Evolutionary conservation across 2,113 vertebrate genomes (phyloP).

Genomic region (Cnemophilus loriae): DNA sequence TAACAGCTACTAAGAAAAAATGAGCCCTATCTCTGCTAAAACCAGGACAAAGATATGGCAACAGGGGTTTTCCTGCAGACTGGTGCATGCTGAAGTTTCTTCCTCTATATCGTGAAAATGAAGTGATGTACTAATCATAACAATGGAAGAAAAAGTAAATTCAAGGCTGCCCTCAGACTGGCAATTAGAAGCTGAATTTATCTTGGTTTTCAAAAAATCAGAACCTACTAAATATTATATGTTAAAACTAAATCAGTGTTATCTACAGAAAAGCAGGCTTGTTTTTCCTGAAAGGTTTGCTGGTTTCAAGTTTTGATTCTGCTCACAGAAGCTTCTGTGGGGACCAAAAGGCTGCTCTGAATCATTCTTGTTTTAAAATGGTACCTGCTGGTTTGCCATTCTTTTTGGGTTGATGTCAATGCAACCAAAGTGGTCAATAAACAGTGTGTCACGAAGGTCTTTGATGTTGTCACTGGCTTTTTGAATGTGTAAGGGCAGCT

Average conservation of each 20-base stretch:
- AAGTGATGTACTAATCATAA: neutral
- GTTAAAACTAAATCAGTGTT: neutral
- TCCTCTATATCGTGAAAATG: neutral
- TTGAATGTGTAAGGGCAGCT: neutral
- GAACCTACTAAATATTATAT: neutral
- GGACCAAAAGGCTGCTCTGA: neutral
- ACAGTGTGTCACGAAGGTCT: fast-evolving
- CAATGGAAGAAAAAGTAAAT: neutral
- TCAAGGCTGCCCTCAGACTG: neutral
- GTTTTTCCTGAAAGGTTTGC: neutral
- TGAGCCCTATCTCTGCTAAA: neutral
- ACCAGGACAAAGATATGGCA: neutral
- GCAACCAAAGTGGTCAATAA: neutral
- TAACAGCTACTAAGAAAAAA: neutral
- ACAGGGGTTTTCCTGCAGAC: neutral
- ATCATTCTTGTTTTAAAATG: neutral
- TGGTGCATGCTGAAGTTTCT: neutral
- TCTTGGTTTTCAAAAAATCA: neutral
- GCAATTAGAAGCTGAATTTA: neutral
- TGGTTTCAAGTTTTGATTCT: neutral
- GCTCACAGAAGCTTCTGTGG: neutral
- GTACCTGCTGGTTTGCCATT: neutral
- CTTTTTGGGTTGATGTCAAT: neutral
- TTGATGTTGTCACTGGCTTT: neutral
- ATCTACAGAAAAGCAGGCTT: neutral